phyloP scores from a whole-genome alignment of 2,888 invertebrate genomes.

The Pteria penguin region DNA sequence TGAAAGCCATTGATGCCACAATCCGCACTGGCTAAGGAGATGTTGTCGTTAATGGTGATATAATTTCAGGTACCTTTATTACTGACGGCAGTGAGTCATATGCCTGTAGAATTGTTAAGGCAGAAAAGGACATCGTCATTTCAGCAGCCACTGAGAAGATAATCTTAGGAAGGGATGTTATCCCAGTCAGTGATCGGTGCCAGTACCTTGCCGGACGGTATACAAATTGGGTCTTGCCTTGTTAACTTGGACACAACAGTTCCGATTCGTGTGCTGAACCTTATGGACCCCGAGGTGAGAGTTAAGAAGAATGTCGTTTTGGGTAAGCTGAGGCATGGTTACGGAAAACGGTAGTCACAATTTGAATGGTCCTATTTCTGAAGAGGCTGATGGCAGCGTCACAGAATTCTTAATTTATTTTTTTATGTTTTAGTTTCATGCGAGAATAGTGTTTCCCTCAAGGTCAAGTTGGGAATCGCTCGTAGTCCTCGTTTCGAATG shows the following conservation, averaged over 20 bases:
- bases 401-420: too few species aligned
- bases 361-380: not conserved
- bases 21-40: slow-evolving; percentile 5
- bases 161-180: not conserved
- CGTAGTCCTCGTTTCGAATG: too few species aligned
- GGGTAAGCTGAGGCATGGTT: not conserved
- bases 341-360: not conserved
- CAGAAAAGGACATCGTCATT: not conserved
- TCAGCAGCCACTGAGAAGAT: not conserved
- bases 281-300: not conserved
- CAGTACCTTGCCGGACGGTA: not conserved
- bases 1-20: not conserved
- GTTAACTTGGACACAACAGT: not conserved
- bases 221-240: not conserved
- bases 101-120: not conserved
- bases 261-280: not conserved
- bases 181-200: not conserved
- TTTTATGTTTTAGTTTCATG: too few species aligned
- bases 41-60: not conserved
- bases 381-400: too few species aligned
- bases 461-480: too few species aligned
- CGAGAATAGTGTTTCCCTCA: too few species aligned
- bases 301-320: not conserved
- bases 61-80: not conserved
- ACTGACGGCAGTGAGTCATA: not conserved